Percentiles rank a stretch among this genome's conserved stretches.
These are phyloP conservation scores for Colletes gigas DNA, from an alignment of 1,140 invertebrate species.

Conservation along the genomic window DNA sequence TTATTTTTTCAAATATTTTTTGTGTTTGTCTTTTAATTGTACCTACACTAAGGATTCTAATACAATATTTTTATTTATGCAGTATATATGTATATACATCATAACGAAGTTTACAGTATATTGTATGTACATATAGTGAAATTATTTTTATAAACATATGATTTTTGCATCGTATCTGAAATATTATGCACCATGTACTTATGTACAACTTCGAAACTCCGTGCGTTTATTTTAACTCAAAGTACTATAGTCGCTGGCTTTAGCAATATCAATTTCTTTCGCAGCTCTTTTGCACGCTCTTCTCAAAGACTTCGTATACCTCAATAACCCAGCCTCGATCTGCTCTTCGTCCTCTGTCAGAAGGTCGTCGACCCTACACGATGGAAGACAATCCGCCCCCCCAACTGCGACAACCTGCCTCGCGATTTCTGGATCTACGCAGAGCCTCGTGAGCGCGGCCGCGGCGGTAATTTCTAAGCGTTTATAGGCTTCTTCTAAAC, in stretches of 20 bases:
- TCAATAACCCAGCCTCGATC: conserved; percentile 79
- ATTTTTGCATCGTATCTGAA: neutral
- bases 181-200: conserved; percentile 5
- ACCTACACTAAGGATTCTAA: conserved; percentile 8
- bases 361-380: conserved; percentile 85
- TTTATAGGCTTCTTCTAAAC: conserved; percentile 85
- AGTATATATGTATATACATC: neutral
- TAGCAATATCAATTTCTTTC: conserved; percentile 82
- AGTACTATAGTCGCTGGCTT: conserved; percentile 86
- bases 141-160: conserved; percentile 9
- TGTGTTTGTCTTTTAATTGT: neutral
- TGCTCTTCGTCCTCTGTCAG: conserved; percentile 74
- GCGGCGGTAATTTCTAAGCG: conserved; percentile 91
- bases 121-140: conserved; percentile 14
- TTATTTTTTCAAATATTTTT: conserved; percentile 19
- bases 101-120: neutral
- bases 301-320: conserved; percentile 82
- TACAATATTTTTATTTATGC: conserved; percentile 5
- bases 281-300: conserved; percentile 81
- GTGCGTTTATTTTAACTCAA: conserved; percentile 26
- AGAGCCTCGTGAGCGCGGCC: conserved; percentile 91
- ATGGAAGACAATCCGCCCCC: conserved; percentile 86
- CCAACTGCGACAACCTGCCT: conserved; percentile 88
- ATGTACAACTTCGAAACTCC: conserved; percentile 45
- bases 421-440: conserved; percentile 87